Evolutionary conservation across 2,888 invertebrate genomes (phyloP).

Genomic region (Amphipyra tragopoginis): DNA sequence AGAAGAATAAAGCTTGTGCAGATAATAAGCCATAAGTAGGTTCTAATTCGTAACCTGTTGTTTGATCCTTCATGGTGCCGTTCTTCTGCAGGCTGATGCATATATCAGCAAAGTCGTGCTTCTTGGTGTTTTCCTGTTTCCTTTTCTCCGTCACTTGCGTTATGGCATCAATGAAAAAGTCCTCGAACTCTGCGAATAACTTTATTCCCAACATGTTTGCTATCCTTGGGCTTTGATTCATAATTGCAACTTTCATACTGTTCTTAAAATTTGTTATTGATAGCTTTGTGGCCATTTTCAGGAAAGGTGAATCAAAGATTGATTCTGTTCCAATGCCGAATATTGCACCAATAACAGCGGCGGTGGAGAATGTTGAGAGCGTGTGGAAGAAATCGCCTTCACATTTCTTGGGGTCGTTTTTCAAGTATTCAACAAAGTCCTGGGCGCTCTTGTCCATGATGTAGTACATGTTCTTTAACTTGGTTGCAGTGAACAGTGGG

Average conservation of each 20-base stretch:
- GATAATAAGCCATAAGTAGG: slow-evolving; percentile 67
- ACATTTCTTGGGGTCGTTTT: slow-evolving; percentile 58
- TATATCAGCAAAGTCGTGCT: slow-evolving; percentile 75
- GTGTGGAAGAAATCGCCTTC: slow-evolving; percentile 42
- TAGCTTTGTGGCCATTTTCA: slow-evolving; percentile 52
- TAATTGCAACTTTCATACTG: slow-evolving; percentile 56
- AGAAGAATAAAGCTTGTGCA: slow-evolving; percentile 56
- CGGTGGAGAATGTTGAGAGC: slow-evolving; percentile 63
- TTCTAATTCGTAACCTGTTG: slow-evolving; percentile 67
- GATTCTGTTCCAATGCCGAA: slow-evolving; percentile 77
- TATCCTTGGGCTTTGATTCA: too few species aligned
- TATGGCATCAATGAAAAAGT: slow-evolving; percentile 73
- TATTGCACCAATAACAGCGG: slow-evolving; percentile 71
- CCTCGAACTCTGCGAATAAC: slow-evolving; percentile 66
- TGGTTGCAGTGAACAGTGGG: slow-evolving; percentile 74
- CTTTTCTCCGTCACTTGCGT: slow-evolving; percentile 66
- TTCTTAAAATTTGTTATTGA: slow-evolving; percentile 25
- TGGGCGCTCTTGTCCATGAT: slow-evolving; percentile 72
- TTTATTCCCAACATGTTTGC: slow-evolving; percentile 60
- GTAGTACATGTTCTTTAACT: slow-evolving; percentile 77
- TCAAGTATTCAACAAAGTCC: slow-evolving; percentile 62
- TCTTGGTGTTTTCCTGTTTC: slow-evolving; percentile 63
- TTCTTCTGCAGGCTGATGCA: slow-evolving; percentile 69
- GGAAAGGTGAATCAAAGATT: slow-evolving; percentile 73
- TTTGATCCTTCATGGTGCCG: slow-evolving; percentile 66